Evolutionary conservation across 2,888 invertebrate species (phyloP), one percentile per base, ranked within the genome.

Genomic region (Clunio marinus): DNA sequence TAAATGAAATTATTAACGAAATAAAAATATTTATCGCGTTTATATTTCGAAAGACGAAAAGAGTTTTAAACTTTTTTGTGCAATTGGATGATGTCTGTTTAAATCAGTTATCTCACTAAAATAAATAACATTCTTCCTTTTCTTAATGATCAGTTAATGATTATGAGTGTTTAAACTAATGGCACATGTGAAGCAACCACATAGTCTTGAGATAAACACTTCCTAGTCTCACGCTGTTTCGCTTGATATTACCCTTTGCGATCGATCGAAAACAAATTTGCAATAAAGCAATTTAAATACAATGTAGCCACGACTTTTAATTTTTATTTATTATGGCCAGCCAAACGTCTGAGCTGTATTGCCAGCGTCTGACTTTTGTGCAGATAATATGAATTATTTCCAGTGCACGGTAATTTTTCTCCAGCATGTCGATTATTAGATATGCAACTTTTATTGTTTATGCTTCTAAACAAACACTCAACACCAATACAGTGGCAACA

Each of bases 221-320:
- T 32, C 35, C 35, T 32, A 32, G 35, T 32, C 7, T 5, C 35
- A 32, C 35, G 35, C 15, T 45, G 45, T 15, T 15, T 13, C 45
- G 45, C 45, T n/a, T n/a, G 45, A 3, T 45, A 4, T 17, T 17
- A 45, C 4, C 35, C 35, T 45, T 7, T 45, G 13, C 13, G 17
- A 13, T 17, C 45, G 15, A 45, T 32, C 7, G 5, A 5, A 32
- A 32, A 32, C 32, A 32, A 59, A 22, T 8, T 59, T 59, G 59
- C 59, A 59, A 59, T 59, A 59, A 59, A 59, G 27, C 59, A 59
- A 59, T 59, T 59, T 59, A 59, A 59, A 59, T 59, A 59, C 59
- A 59, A 59, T 59, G 59, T 59, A 28, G n/a, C 10, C 32, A 59
- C 28, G 59, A 59, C 17, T 45, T 45, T 45, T 45, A 4, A 4